Conservation (phyloP, 2,113 vertebrate species). For the Eurystomus gularis region DNA sequence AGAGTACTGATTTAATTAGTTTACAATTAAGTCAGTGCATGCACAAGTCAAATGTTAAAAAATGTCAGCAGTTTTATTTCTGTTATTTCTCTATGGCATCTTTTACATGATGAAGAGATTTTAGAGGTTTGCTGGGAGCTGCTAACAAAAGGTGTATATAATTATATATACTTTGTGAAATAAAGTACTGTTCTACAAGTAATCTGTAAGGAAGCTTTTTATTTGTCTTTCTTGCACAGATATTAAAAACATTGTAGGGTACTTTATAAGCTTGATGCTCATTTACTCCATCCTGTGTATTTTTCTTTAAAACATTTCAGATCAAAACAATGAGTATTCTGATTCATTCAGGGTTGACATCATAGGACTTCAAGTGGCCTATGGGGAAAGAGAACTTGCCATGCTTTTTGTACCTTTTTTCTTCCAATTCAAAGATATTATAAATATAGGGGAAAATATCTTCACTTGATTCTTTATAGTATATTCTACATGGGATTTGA, state of each 20-base stretch:
- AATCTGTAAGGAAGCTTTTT: background rate
- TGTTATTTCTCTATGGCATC: background rate
- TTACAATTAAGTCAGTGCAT: background rate
- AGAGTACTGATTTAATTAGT: background rate
- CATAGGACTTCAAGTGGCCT: background rate
- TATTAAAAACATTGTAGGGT: background rate
- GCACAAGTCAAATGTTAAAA: background rate
- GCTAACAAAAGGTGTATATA: background rate
- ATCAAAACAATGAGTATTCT: background rate
- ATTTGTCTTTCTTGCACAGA: background rate
- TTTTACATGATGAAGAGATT: background rate
- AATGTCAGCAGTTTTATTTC: background rate
- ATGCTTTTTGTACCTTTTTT: background rate
- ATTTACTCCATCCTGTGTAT: background rate
- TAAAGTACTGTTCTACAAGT: background rate
- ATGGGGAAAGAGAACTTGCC: background rate
- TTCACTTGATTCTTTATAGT: background rate
- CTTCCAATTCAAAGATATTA: background rate
- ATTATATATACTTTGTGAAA: background rate
- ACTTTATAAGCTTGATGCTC: background rate
- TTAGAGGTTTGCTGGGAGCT: background rate
- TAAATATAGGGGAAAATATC: background rate
- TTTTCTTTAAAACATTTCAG: background rate
- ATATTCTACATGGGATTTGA: background rate
- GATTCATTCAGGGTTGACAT: background rate